A percentile compares a stretch with the other conserved stretches of the same genome.
These are phyloP conservation scores for Trichogramma dendrolimi DNA, from an alignment of 2,888 invertebrate genomes.

Conservation along the genomic window DNA sequence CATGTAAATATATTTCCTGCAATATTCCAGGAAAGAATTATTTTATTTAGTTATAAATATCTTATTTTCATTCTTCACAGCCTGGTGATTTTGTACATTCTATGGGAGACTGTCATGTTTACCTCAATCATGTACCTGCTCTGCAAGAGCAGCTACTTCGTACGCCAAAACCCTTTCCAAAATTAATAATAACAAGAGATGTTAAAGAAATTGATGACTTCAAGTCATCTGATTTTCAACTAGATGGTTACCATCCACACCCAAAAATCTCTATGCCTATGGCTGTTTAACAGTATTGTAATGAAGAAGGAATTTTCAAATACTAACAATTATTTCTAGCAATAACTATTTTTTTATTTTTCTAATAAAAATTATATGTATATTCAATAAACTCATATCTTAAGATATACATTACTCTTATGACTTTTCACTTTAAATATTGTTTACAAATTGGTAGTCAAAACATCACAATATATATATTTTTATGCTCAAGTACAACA, in stretches of 20 bases:
- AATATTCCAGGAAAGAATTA: constrained; percentile 11
- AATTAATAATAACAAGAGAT: constrained; percentile 68
- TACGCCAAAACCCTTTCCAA: constrained; percentile 78
- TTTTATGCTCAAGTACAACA: constrained; percentile 16
- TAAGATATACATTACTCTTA: constrained; percentile 32
- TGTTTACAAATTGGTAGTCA: constrained; percentile 26
- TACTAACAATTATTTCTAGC: constrained; percentile 28
- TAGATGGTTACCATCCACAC: constrained; percentile 81
- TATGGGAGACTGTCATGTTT: constrained; percentile 93
- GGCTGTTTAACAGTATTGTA: constrained; percentile 63
- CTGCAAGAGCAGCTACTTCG: constrained; percentile 76
- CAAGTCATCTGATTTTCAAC: constrained; percentile 76
- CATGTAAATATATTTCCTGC: constrained; percentile 10
- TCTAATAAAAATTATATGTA: constrained; percentile 44
- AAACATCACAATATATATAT: constrained; percentile 25
- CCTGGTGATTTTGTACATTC: constrained; percentile 92
- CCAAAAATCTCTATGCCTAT: constrained; percentile 89
- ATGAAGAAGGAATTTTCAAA: constrained; percentile 13
- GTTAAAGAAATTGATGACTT: constrained; percentile 83
- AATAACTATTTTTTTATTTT: constrained; percentile 42
- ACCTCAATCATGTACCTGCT: constrained; percentile 82
- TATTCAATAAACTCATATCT: constrained; percentile 42
- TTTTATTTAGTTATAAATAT: constrained; percentile 5
- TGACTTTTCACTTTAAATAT: constrained; percentile 24
- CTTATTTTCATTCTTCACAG: constrained; percentile 50